Percentiles rank a stretch among this genome's conserved stretches.
Evolutionary conservation across 2,888 invertebrate genomes (phyloP).

Genomic region (Cyclophora albipunctata): DNA sequence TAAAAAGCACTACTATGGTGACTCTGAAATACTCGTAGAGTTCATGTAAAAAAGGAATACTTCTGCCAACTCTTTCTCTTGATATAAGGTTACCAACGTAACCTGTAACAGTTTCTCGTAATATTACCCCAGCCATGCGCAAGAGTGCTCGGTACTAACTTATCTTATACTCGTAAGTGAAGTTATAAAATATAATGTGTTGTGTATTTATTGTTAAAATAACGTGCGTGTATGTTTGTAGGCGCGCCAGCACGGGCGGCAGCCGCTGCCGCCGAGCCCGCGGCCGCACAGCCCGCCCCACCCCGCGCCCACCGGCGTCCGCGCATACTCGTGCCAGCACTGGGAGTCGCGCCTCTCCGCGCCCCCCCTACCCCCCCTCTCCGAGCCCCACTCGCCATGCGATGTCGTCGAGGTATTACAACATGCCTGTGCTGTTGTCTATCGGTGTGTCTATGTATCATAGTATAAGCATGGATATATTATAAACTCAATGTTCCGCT

Average conservation of each 20-base stretch:
- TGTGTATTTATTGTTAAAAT: background rate
- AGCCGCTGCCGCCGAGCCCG: slow-evolving; percentile 71
- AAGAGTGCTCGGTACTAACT: no score
- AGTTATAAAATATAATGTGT: no score
- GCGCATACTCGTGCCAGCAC: slow-evolving; percentile 76
- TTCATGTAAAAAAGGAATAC: no score
- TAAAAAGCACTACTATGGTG: no score
- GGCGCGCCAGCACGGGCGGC: slow-evolving; percentile 75
- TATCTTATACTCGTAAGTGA: no score
- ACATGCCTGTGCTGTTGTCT: slow-evolving; percentile 41
- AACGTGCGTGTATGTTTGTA: slow-evolving; percentile 17
- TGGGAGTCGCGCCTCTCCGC: slow-evolving; percentile 75
- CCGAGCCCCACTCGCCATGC: slow-evolving; percentile 62
- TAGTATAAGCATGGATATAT: slow-evolving; percentile 40
- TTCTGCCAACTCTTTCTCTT: no score
- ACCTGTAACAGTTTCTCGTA: no score
- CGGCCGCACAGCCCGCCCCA: slow-evolving; percentile 69
- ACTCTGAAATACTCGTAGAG: no score
- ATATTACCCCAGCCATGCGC: no score
- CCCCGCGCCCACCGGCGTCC: slow-evolving; percentile 74
- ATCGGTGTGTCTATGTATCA: slow-evolving; percentile 27
- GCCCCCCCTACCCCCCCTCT: slow-evolving; percentile 63
- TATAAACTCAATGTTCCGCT: slow-evolving; percentile 8
- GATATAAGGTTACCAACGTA: no score
- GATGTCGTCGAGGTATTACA: slow-evolving; percentile 65